phyloP scores from a whole-genome alignment of 2,113 vertebrate genomes.

The Pundamilia nyererei region DNA sequence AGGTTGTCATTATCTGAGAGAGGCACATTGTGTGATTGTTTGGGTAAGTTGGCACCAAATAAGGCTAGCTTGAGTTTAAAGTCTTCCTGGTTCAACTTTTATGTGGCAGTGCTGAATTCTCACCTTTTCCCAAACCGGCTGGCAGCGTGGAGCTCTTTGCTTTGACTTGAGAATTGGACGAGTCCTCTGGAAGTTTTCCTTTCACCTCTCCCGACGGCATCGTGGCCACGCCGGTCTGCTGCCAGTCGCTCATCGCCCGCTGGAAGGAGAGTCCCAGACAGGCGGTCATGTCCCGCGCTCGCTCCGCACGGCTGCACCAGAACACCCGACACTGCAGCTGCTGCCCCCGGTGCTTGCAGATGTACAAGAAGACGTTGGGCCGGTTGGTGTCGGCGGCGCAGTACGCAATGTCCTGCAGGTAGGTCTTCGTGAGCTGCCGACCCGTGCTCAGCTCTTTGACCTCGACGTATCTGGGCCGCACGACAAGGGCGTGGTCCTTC shows the following conservation, averaged over 20 bases:
- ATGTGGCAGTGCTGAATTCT: not conserved
- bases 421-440: slow-evolving; percentile 77
- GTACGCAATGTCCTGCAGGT: slow-evolving; percentile 78
- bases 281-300: slow-evolving; percentile 70
- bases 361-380: slow-evolving; percentile 77
- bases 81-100: not conserved
- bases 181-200: slow-evolving; percentile 36
- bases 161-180: slow-evolving; percentile 1
- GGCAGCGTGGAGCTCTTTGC: slow-evolving; percentile 68
- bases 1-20: not conserved
- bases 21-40: not conserved
- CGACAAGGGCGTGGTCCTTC: slow-evolving; percentile 77
- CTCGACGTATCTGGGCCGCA: slow-evolving; percentile 74
- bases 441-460: slow-evolving; percentile 78
- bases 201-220: slow-evolving; percentile 19
- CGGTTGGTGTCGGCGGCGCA: slow-evolving; percentile 65
- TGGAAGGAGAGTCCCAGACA: slow-evolving; percentile 76
- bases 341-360: slow-evolving; percentile 74
- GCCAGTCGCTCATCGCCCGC: slow-evolving; percentile 72
- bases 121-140: slow-evolving; percentile 72
- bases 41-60: not conserved
- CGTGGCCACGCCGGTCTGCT: slow-evolving; percentile 53
- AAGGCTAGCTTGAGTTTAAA: not conserved
- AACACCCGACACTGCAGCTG: slow-evolving; percentile 79
- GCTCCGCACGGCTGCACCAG: slow-evolving; percentile 75